phyloP scores from a whole-genome alignment of 1,140 invertebrate genomes.

The Pseudomyrmex cubaensis region DNA sequence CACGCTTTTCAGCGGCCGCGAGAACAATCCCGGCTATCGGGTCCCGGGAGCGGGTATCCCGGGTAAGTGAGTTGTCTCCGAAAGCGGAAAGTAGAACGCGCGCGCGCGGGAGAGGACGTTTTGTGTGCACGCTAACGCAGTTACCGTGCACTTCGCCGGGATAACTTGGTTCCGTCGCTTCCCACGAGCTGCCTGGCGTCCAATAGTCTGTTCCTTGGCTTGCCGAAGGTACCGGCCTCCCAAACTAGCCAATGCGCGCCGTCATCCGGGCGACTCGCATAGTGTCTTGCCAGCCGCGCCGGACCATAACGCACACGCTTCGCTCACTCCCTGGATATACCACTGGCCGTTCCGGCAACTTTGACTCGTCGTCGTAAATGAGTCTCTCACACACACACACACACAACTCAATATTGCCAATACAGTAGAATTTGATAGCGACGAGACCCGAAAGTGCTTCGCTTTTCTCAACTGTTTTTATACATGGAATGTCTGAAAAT shows the following conservation, averaged over 20 bases:
- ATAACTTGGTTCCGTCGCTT: slow-evolving; percentile 80
- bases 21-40: slow-evolving; percentile 60
- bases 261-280: slow-evolving; percentile 15
- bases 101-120: slow-evolving; percentile 69
- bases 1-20: slow-evolving; percentile 44
- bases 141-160: slow-evolving; percentile 84
- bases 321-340: slow-evolving; percentile 11
- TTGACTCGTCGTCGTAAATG: slow-evolving; percentile 46
- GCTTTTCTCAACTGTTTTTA: too few species aligned
- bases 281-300: slow-evolving; percentile 35
- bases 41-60: not conserved
- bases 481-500: too few species aligned
- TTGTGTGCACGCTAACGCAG: slow-evolving; percentile 82
- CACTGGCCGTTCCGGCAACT: slow-evolving; percentile 5
- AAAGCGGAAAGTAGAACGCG: slow-evolving; percentile 62
- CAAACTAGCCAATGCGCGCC: slow-evolving; percentile 62
- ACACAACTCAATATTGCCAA: slow-evolving; percentile 4
- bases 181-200: slow-evolving; percentile 51
- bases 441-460: not conserved
- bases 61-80: slow-evolving; percentile 45
- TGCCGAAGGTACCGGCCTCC: slow-evolving; percentile 52
- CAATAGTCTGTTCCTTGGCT: slow-evolving; percentile 64
- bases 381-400: slow-evolving; percentile 5
- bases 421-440: not conserved
- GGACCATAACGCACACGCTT: slow-evolving; percentile 52